Base-by-base conservation (phyloP, 2,113 vertebrate species). In the Carassius carassius region DNA sequence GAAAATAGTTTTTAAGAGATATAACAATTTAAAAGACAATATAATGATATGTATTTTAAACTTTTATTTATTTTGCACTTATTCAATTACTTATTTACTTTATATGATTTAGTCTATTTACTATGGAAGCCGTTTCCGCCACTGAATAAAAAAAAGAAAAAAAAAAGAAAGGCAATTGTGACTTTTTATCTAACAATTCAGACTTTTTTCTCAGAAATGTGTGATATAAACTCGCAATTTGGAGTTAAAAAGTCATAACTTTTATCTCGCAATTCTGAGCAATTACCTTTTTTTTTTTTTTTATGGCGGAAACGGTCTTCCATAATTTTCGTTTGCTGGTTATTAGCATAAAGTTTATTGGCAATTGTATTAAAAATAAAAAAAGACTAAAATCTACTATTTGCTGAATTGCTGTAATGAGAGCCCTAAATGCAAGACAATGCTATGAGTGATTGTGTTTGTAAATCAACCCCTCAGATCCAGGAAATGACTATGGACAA, bases 401-500 rank as follows among this genome's bases (percentile, higher is more conserved):
- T 41, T 78, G 56, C 12, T 47, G 10, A 23, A 63, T 25, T 63
- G 62, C 70, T 73, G 54, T 60, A n/a, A 19, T 77, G 29, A 78
- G 9, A 56, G n/a, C 9, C 2, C 19, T 37, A 25, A 54, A 56
- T 19, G 47, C 25, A 25, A 54, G 69, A 44, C 76, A 41, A 62
- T 60, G 29, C 25, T 23, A 69, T 47, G n/a, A 14, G 6, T 65
- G 37, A 65, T 5, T 32, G 67, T 41, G 21, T 77, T 9, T 58
- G 56, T 58, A 21, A 21, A 58, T 58, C 17, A 21, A 58, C 56
- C 19, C 56, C 56, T 58, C 56, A 95, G 94, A 91, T 94, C 17
- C 12, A 81, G 5, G 78, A 90, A 3, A 91, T 84, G 85, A 84
- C 78, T 5, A 86, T 86, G 81, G 89, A 19, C 1, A 94, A 93